phyloP scores from a whole-genome alignment of 2,797 vertebrate genomes.

The Sebastes variabilis region DNA sequence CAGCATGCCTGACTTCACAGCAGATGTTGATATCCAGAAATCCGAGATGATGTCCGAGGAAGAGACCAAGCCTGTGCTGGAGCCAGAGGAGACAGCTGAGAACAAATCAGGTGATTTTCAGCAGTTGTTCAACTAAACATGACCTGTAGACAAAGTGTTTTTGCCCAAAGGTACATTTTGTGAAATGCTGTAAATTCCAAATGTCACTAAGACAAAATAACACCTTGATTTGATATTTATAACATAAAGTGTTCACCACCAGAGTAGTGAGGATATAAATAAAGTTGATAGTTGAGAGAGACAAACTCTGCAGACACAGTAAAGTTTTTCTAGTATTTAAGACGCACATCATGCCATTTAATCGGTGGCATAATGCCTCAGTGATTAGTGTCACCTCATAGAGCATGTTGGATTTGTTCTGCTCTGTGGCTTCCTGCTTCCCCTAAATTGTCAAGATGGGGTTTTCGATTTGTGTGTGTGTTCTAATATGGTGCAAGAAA shows the following conservation, averaged over 20 bases:
- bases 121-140: background rate
- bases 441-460: background rate
- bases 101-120: conserved; percentile 43
- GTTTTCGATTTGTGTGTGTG: background rate
- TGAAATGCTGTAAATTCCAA: background rate
- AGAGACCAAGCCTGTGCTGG: conserved; percentile 12
- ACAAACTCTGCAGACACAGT: background rate
- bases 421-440: background rate
- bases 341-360: background rate
- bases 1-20: conserved; percentile 62
- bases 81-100: background rate
- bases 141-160: background rate
- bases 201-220: background rate
- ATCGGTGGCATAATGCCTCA: background rate
- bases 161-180: background rate
- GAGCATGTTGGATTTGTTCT: background rate
- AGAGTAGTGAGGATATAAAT: background rate
- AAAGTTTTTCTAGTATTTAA: background rate
- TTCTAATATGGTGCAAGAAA: background rate
- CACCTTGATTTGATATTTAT: background rate
- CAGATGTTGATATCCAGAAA: conserved; percentile 52
- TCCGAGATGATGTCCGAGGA: conserved; percentile 25
- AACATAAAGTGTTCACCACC: background rate
- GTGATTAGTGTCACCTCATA: background rate
- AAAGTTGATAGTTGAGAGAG: background rate